phyloP scores from a whole-genome alignment of 2,797 vertebrate species.

The Stomatorhinus walkeri region DNA sequence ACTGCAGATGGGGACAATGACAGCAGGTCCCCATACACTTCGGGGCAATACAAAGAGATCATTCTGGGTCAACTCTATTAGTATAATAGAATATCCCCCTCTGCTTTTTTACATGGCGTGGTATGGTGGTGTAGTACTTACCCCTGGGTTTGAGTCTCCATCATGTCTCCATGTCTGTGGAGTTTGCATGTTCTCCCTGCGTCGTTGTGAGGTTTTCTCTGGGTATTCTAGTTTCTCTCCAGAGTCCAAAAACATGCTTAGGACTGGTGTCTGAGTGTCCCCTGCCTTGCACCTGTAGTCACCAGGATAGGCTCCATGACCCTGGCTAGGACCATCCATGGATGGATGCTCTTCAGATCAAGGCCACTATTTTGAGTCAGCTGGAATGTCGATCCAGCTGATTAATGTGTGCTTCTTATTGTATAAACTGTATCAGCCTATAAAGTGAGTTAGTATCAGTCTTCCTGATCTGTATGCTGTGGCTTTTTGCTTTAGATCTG shows the following conservation, averaged over 20 bases:
- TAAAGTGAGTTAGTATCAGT: not conserved
- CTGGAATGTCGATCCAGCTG: not conserved
- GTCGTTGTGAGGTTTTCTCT: not conserved
- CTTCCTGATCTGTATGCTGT: not conserved
- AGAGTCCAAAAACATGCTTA: not conserved
- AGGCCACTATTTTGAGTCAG: not conserved
- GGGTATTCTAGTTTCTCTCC: not conserved
- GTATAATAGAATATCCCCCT: not conserved
- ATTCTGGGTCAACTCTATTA: not conserved
- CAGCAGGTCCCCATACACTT: not conserved
- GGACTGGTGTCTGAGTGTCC: not conserved
- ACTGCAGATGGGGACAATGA: not conserved
- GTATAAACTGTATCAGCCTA: not conserved
- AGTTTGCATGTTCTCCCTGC: not conserved
- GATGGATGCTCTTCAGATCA: not conserved
- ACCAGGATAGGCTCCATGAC: not conserved
- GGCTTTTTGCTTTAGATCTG: not conserved
- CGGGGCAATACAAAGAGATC: conserved; percentile 17
- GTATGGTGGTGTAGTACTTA: not conserved
- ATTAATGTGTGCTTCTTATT: not conserved
- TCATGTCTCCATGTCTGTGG: not conserved
- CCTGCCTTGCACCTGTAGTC: not conserved
- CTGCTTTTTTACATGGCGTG: not conserved
- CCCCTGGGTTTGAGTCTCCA: not conserved
- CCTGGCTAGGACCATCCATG: not conserved